Evolutionary conservation across 2,888 invertebrate species (phyloP), one percentile per base, ranked within the genome.

Genomic region (Odontomyia ornata): DNA sequence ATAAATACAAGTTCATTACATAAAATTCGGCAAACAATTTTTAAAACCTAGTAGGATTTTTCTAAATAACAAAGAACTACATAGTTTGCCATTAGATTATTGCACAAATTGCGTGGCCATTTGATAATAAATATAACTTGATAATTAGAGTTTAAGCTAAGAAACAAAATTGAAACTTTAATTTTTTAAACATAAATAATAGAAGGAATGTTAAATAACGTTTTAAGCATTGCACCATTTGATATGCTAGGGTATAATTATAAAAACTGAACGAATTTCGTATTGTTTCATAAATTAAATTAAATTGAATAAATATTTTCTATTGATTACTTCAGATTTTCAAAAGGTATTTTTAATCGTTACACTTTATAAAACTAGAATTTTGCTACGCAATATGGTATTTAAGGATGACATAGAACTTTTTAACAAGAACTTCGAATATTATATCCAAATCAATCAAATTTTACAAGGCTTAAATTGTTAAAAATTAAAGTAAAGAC

Each of bases 101-200:
- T 67, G 67, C 67, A 67, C 67, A 25, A n/a, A 21, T 2, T 67
- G n/a, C 15, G 21, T 18, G 43, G 67, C 67, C 46, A 13, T 46
- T 67, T 43, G n/a, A 1, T 30, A 64, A 30, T 30, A 28, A 30
- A 64, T 64, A 46, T 23, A 7, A 23, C 5, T 60, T 23, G 25
- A 25, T 60, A 60, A 60, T 23, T 60, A 60, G 7, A 23, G 15
- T 60, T 25, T 25, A 4, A 13, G 11, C 18, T 60, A 60, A 15
- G 23, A 21, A 23, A 4, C 52, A 52, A 52, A 13, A 52, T 52
- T 7, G 13, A 52, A 52, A 18, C 15, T 62, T 62, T 27, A 60
- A 60, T 27, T 60, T 25, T 7, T 9, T 52, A n/a, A 4, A 15
- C 7, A 23, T 23, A 60, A 60, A 60, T 60, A 60, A 23, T 3